Conservation (phyloP, 2,797 vertebrate genomes). For the Hydrocynus forskahlii region DNA sequence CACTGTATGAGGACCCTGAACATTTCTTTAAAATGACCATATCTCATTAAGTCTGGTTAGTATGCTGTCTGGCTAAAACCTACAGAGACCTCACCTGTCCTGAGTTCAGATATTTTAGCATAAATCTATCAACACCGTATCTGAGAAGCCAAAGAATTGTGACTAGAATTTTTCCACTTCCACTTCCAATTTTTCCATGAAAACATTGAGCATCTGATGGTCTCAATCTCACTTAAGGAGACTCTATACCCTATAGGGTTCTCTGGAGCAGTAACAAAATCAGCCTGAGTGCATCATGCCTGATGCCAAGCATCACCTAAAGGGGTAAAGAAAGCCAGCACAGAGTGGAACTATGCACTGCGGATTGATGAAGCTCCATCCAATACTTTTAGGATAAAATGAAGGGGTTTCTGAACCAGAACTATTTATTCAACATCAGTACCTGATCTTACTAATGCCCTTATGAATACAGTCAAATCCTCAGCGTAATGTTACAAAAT, state of each 20-base stretch:
- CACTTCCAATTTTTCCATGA: neutral
- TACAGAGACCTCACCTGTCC: conserved; percentile 7
- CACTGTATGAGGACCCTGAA: conserved; percentile 3
- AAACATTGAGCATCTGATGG: neutral
- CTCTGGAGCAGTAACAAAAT: neutral
- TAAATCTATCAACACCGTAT: neutral
- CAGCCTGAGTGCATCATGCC: neutral
- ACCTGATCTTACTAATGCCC: too few relatives aligned
- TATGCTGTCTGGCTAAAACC: conserved; percentile 5
- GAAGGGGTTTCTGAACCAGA: neutral
- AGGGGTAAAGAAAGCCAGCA: neutral
- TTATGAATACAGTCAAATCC: too few relatives aligned
- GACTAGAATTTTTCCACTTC: neutral
- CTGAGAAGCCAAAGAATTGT: neutral
- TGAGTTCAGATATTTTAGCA: neutral
- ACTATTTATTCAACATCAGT: neutral
- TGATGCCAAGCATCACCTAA: neutral
- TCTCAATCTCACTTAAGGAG: neutral
- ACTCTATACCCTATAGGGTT: neutral
- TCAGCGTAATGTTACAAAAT: too few relatives aligned
- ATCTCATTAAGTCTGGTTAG: conserved; percentile 28
- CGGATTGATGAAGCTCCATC: neutral
- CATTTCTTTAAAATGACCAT: conserved; percentile 22
- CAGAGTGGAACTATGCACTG: neutral
- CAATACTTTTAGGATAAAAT: neutral